Evolutionary conservation across 2,888 invertebrate genomes (phyloP).

Genomic region (Mythimna impura): DNA sequence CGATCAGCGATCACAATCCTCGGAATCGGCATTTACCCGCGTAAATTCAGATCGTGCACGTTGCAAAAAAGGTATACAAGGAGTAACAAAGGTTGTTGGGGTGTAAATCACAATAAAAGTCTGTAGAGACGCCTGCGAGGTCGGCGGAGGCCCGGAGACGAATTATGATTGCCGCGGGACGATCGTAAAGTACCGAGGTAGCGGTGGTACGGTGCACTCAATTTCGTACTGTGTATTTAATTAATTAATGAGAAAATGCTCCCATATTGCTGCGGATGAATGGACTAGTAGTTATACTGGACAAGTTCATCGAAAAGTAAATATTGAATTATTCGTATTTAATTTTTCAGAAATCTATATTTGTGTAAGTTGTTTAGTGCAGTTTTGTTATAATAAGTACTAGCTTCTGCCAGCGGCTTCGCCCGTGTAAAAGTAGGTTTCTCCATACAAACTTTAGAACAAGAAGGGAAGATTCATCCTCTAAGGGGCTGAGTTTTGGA

Average conservation of each 20-base stretch:
- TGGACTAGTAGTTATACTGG: slow-evolving; percentile 18
- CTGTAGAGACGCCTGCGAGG: slow-evolving; percentile 82
- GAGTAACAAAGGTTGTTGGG: slow-evolving; percentile 76
- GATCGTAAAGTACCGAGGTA: slow-evolving; percentile 75
- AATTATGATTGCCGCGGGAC: slow-evolving; percentile 82
- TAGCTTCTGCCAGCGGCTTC: no score
- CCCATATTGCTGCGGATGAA: slow-evolving; percentile 32
- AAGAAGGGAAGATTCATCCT: no score
- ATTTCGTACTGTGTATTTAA: slow-evolving; percentile 68
- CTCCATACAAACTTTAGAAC: no score
- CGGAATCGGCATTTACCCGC: slow-evolving; percentile 66
- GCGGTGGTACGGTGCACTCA: slow-evolving; percentile 70
- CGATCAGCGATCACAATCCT: slow-evolving; percentile 61
- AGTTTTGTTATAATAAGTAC: background rate
- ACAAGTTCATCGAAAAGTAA: background rate
- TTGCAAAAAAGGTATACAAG: slow-evolving; percentile 67
- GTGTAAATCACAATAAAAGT: slow-evolving; percentile 90
- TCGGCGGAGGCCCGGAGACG: slow-evolving; percentile 79
- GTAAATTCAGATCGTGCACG: slow-evolving; percentile 70
- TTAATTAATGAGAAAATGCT: slow-evolving; percentile 65
- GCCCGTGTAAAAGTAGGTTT: no score
- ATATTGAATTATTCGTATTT: background rate
- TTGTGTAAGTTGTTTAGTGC: background rate
- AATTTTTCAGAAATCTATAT: background rate
- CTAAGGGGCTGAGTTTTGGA: no score